Percentiles rank a stretch among this genome's conserved stretches.
Evolutionary conservation across 1,140 invertebrate species (phyloP).

Genomic region (Musca domestica): DNA sequence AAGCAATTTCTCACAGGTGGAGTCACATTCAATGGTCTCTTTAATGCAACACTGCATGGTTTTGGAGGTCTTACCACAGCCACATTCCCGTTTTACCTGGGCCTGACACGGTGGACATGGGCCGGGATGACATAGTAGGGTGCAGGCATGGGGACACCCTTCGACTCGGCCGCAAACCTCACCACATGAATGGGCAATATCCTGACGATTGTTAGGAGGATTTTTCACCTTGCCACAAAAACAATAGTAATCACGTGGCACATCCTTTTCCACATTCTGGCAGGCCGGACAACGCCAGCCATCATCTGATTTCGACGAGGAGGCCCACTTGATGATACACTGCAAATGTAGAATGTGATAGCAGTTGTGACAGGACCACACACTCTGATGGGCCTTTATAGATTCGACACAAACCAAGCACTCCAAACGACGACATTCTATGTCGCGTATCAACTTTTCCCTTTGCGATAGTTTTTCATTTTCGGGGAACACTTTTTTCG

Average conservation of each 20-base stretch:
- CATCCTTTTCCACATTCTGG: constrained; percentile 67
- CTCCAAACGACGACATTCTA: constrained; percentile 75
- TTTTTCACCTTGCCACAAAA: constrained; percentile 78
- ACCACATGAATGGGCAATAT: constrained; percentile 86
- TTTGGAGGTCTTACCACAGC: constrained; percentile 69
- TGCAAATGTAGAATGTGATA: constrained; percentile 87
- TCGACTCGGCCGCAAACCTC: constrained; percentile 72
- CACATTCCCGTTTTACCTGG: constrained; percentile 65
- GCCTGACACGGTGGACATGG: constrained; percentile 78
- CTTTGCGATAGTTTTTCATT: constrained; percentile 61
- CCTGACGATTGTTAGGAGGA: constrained; percentile 71
- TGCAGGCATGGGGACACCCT: constrained; percentile 81
- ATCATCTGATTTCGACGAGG: constrained; percentile 72
- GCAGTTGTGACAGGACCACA: constrained; percentile 90
- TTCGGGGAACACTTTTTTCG: constrained; percentile 35
- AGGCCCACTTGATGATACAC: constrained; percentile 90
- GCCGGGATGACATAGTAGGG: constrained; percentile 86
- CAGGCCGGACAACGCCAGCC: constrained; percentile 92
- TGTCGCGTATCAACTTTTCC: constrained; percentile 76
- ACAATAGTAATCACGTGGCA: constrained; percentile 75
- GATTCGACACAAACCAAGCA: constrained; percentile 91
- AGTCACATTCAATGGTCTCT: constrained; percentile 68
- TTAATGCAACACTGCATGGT: constrained; percentile 71
- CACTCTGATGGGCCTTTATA: constrained; percentile 72
- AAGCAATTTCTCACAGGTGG: constrained; percentile 68